Evolutionary conservation across 2,113 vertebrate species (phyloP).

Genomic region (Grantiella picta): DNA sequence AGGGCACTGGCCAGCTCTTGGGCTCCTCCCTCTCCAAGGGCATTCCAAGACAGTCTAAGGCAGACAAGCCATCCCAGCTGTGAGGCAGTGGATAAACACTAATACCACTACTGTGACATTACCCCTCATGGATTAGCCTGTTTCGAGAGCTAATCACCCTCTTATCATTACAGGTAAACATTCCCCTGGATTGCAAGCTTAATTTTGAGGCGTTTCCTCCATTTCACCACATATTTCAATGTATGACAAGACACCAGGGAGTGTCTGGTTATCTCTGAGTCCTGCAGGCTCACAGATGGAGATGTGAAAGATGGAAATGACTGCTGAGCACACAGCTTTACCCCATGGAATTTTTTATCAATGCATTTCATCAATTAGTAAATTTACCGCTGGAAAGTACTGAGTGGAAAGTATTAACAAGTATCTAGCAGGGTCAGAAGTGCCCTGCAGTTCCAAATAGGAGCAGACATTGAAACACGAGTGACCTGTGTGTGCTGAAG

Average conservation of each 20-base stretch:
- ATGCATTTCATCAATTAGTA: neutral
- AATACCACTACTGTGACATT: neutral
- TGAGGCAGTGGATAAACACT: neutral
- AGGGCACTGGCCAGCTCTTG: conserved; percentile 72
- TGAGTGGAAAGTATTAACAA: neutral
- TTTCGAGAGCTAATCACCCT: neutral
- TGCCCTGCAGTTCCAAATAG: neutral
- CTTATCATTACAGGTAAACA: neutral
- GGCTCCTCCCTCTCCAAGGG: conserved; percentile 78
- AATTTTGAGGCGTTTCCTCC: neutral
- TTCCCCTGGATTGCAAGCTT: neutral
- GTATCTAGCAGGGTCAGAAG: neutral
- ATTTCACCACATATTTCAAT: neutral
- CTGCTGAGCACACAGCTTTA: neutral
- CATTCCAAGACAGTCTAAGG: conserved; percentile 87
- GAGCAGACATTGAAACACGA: neutral
- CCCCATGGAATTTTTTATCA: neutral
- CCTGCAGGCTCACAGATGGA: neutral
- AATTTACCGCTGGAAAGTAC: neutral
- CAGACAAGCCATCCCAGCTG: neutral
- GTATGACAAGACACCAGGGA: neutral
- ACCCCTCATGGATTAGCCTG: neutral
- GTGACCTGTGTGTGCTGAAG: neutral
- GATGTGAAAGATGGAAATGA: neutral
- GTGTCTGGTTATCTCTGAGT: neutral